Percentiles rank a stretch among this genome's conserved stretches.
phyloP scores from a whole-genome alignment of 2,113 vertebrate genomes.

The Megalops atlanticus region DNA sequence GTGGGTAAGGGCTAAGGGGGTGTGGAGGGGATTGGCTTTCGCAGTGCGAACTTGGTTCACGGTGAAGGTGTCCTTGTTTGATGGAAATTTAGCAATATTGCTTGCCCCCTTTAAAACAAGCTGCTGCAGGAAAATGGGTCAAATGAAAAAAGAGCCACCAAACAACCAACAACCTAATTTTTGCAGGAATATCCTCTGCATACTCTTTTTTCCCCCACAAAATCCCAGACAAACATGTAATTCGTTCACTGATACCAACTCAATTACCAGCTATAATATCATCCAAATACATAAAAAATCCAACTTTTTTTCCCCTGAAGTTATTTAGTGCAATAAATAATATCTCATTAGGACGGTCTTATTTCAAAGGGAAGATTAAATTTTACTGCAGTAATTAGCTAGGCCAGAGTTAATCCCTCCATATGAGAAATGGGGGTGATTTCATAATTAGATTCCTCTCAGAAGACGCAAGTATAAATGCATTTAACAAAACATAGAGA shows the following conservation, averaged over 20 bases:
- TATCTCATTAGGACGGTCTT: slow-evolving; percentile 81
- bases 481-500: neutral
- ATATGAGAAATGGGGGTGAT: slow-evolving; percentile 82
- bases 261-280: slow-evolving; percentile 32
- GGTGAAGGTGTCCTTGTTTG: neutral
- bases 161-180: slow-evolving; percentile 30
- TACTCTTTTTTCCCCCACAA: slow-evolving; percentile 10
- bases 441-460: slow-evolving; percentile 81
- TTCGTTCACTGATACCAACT: slow-evolving; percentile 28
- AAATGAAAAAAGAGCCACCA: slow-evolving; percentile 29
- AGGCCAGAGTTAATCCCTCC: slow-evolving; percentile 85
- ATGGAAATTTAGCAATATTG: neutral
- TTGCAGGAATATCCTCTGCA: neutral
- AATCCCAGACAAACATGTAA: slow-evolving; percentile 30
- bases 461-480: slow-evolving; percentile 72
- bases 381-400: slow-evolving; percentile 87
- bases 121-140: slow-evolving; percentile 45
- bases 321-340: slow-evolving; percentile 88
- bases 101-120: slow-evolving; percentile 17
- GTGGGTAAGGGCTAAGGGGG: too few species aligned
- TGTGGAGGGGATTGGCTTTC: too few species aligned
- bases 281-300: slow-evolving; percentile 18
- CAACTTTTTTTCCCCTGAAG: slow-evolving; percentile 68
- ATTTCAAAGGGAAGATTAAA: slow-evolving; percentile 85
- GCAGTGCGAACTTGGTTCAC: neutral